phyloP scores from a whole-genome alignment of 2,113 vertebrate species.

The Aptenodytes patagonicus region DNA sequence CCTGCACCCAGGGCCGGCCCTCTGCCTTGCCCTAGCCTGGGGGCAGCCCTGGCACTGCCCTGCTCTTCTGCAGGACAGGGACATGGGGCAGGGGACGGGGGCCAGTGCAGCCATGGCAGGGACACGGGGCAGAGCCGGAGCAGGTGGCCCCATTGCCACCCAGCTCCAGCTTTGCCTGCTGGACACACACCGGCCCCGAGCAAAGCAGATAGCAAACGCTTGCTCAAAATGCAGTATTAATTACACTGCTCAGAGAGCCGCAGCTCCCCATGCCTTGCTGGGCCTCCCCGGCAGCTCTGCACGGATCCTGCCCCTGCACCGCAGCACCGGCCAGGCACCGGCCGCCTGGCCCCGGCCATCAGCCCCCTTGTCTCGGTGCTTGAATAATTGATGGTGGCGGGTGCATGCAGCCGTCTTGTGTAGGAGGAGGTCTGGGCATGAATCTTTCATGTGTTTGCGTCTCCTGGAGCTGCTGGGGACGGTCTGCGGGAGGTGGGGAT shows the following conservation, averaged over 20 bases:
- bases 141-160: not conserved
- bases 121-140: not conserved
- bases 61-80: not conserved
- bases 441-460: not conserved
- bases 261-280: not conserved
- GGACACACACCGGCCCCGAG: not conserved
- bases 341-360: not conserved
- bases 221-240: not conserved
- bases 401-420: not conserved
- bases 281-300: not conserved
- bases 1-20: not conserved
- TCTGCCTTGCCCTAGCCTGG: not conserved
- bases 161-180: not conserved
- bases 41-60: not conserved
- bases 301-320: not conserved
- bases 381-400: not conserved
- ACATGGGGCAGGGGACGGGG: accelerated
- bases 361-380: not conserved
- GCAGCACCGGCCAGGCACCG: not conserved
- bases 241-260: not conserved
- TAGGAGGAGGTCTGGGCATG: not conserved
- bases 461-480: not conserved
- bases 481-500: not conserved
- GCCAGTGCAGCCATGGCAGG: accelerated
- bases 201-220: not conserved